Percentiles rank a stretch among this genome's conserved stretches.
Evolutionary conservation across 2,888 invertebrate species (phyloP).

Genomic region (Atrina japonica): DNA sequence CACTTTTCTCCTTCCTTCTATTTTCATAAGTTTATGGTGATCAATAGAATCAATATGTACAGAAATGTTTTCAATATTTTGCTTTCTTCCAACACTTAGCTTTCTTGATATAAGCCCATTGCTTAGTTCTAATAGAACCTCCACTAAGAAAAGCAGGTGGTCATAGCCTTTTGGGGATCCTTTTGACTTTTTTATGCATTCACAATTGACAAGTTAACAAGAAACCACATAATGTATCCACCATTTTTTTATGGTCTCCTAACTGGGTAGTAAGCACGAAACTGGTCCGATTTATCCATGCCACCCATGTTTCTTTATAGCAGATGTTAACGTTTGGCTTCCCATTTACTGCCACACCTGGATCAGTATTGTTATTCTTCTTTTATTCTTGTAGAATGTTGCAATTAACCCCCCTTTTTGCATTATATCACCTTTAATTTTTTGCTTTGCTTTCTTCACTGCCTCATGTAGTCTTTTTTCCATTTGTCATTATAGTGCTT

Average conservation of each 20-base stretch:
- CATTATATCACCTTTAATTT: not conserved
- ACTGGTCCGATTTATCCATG: slow-evolving; percentile 33
- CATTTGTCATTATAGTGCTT: slow-evolving; percentile 21
- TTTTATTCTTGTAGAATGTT: slow-evolving; percentile 33
- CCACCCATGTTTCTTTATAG: slow-evolving; percentile 43
- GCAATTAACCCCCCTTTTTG: slow-evolving; percentile 37
- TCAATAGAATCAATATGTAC: not conserved
- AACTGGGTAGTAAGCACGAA: slow-evolving; percentile 31
- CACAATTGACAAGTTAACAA: slow-evolving; percentile 34
- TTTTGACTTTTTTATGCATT: slow-evolving; percentile 18
- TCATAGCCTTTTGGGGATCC: slow-evolving; percentile 10
- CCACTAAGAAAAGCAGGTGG: slow-evolving; percentile 6
- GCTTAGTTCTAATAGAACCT: slow-evolving; percentile 4
- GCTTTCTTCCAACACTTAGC: slow-evolving; percentile 5
- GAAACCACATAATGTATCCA: slow-evolving; percentile 32
- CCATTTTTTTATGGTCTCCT: slow-evolving; percentile 29
- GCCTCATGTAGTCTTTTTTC: slow-evolving; percentile 15
- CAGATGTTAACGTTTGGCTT: slow-evolving; percentile 1
- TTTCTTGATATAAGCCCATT: slow-evolving; percentile 12
- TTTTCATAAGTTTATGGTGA: slow-evolving; percentile 13
- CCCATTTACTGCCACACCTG: not conserved
- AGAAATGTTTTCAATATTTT: not conserved
- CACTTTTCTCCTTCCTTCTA: slow-evolving; percentile 8
- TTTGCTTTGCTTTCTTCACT: slow-evolving; percentile 8
- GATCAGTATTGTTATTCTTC: slow-evolving; percentile 16